Base-by-base conservation (phyloP, 2,113 vertebrate genomes). In the Sylvietta virens region DNA sequence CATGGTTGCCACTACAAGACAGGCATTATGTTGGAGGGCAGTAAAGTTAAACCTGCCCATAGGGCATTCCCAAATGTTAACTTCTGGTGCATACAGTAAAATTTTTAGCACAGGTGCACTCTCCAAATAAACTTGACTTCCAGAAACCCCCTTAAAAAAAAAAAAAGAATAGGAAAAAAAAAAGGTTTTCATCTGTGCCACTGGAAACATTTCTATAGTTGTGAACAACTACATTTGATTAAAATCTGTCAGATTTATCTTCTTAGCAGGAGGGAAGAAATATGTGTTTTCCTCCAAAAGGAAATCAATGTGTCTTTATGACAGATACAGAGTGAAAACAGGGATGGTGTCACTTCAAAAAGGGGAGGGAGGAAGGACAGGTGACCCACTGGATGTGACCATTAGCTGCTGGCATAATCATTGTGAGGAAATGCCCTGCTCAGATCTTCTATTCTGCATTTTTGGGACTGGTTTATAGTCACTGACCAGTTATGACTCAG, bases 211-310 rank as follows among this genome's bases (percentile, higher is more conserved):
- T 97, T 97, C 95, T 98, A 9, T 88, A 97, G 94, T 97, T 98
- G 96, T 94, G 97, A 97, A 96, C 97, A 98, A 97, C 95, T 88
- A 97, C 88, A 90, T 98, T 96, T 98, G 98, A 98, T 98, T 98
- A 98, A 98, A 98, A 98, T 95, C 97, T 98, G 98, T 98, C 98
- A 98, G 97, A 95, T 98, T 98, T 98, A 98, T 98, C 98, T 98
- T 90, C 96, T 95, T 95, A 94, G 96, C 89, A 81, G 82, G 83
- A 97, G 96, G 80, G 94, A 97, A 98, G 97, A 98, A 98, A 98
- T 97, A 98, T 98, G 97, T 96, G 97, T 96, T 98, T 97, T 95
- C 92, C 90, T 95, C 71, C 48, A 4, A 98, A 97, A 98, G 98
- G 98, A 98, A 98, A 98, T 98, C 98, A 98, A 97, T 97, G 97